Percentiles rank a stretch among this genome's conserved stretches.
phyloP scores from a whole-genome alignment of 2,888 invertebrate species.

The Melangyna quadrimaculata region DNA sequence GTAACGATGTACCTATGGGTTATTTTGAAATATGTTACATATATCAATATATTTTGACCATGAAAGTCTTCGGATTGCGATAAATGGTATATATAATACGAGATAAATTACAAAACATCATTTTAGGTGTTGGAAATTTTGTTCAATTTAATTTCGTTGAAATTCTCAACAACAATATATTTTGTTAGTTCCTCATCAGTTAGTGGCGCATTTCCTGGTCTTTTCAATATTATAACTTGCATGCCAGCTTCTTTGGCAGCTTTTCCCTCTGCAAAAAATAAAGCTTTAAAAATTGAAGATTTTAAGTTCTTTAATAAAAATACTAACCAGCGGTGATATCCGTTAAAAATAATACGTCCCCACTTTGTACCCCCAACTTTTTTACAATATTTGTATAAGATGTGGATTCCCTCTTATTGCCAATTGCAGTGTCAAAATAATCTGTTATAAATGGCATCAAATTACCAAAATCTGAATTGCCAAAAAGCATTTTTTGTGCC shows the following conservation, averaged over 20 bases:
- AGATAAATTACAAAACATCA: no score
- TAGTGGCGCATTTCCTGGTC: conserved; percentile 90
- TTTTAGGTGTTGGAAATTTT: not conserved
- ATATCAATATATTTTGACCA: no score
- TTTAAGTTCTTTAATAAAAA: not conserved
- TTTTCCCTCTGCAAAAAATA: conserved; percentile 86
- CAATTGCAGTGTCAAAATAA: conserved; percentile 93
- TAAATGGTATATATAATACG: no score
- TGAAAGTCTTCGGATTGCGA: no score
- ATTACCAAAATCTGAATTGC: conserved; percentile 89
- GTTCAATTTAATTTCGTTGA: conserved; percentile 82
- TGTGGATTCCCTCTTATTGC: conserved; percentile 88
- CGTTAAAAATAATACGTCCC: conserved; percentile 91
- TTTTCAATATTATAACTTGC: conserved; percentile 85
- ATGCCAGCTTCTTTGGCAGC: conserved; percentile 91
- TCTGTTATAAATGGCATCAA: conserved; percentile 87
- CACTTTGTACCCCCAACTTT: conserved; percentile 83
- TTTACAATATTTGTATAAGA: conserved; percentile 91
- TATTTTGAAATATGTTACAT: no score
- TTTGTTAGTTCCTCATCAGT: conserved; percentile 83
- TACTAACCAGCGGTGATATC: conserved; percentile 89
- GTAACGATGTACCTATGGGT: no score
- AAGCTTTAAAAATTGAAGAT: not conserved
- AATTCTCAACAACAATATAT: conserved; percentile 84
- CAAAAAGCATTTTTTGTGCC: conserved; percentile 94